A percentile compares a stretch with the other conserved stretches of the same genome.
These are phyloP conservation scores for Platanista minor DNA, from an alignment of 2,113 vertebrate genomes.

Conservation along the genomic window DNA sequence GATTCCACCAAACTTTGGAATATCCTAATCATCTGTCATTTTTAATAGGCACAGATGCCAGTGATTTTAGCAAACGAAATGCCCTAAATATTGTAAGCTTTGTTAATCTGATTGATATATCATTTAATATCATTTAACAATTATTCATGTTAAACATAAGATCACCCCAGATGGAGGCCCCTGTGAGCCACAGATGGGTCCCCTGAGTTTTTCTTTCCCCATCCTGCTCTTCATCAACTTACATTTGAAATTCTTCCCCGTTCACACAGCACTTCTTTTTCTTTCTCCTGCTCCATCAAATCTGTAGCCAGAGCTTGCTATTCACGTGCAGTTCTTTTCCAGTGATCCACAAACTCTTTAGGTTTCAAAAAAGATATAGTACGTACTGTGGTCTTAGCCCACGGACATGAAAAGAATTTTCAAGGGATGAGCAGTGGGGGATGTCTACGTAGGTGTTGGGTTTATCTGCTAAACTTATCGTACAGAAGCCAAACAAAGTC, in stretches of 20 bases:
- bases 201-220: not conserved
- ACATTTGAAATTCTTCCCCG: conserved; percentile 5
- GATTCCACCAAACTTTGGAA: conserved; percentile 81
- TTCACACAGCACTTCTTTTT: conserved; percentile 8
- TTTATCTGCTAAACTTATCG: conserved; percentile 54
- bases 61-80: conserved; percentile 75
- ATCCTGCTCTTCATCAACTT: not conserved
- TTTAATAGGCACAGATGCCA: conserved; percentile 83
- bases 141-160: conserved; percentile 69
- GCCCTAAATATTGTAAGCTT: conserved; percentile 72
- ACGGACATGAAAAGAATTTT: conserved; percentile 51
- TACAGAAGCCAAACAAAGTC: conserved; percentile 51
- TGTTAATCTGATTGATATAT: conserved; percentile 81
- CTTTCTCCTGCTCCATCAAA: not conserved
- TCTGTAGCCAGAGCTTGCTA: conserved; percentile 61
- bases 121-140: conserved; percentile 76
- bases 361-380: conserved; percentile 54
- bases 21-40: conserved; percentile 83
- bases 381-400: conserved; percentile 19
- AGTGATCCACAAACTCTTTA: conserved; percentile 53
- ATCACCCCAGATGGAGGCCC: not conserved
- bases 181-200: not conserved
- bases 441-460: not conserved
- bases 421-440: not conserved
- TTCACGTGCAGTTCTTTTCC: conserved; percentile 48